A percentile compares a stretch with the other conserved stretches of the same genome.
phyloP scores from a whole-genome alignment of 2,113 vertebrate genomes.

The Myiopsitta monachus region DNA sequence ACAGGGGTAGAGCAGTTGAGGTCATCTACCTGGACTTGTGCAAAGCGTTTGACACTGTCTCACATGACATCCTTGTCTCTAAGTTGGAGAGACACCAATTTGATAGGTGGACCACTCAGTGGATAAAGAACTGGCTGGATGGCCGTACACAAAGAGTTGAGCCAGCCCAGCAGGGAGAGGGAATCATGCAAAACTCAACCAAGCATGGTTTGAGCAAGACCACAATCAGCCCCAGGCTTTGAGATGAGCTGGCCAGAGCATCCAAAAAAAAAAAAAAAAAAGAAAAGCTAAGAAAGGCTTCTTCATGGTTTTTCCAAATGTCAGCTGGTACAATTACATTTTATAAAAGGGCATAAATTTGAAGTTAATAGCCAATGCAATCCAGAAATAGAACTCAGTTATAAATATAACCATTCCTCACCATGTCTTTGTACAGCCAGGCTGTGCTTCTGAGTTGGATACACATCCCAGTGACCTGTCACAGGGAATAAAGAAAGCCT shows the following conservation, averaged over 20 bases:
- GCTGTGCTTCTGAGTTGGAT: neutral
- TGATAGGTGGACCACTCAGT: too few relatives aligned
- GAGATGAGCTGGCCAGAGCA: neutral
- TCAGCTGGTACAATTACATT: neutral
- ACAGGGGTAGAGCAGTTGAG: too few relatives aligned
- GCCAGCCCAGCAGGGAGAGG: neutral
- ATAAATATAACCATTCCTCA: neutral
- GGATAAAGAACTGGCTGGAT: too few relatives aligned
- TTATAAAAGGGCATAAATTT: neutral
- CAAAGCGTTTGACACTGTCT: too few relatives aligned
- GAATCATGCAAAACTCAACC: neutral
- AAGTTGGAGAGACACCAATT: too few relatives aligned
- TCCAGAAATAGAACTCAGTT: neutral
- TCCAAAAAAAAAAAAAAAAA: neutral
- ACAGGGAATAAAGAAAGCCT: neutral
- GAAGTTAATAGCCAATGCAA: neutral
- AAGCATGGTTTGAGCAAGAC: neutral
- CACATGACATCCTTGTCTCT: too few relatives aligned
- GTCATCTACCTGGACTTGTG: too few relatives aligned
- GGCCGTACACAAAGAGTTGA: too few relatives aligned
- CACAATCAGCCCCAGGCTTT: neutral
- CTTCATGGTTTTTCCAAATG: fast-evolving
- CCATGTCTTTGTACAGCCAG: neutral
- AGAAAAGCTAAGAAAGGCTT: neutral
- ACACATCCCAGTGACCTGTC: neutral